Percentiles rank a stretch among this genome's conserved stretches.
phyloP scores from a whole-genome alignment of 2,888 invertebrate species.

The Therioaphis trifolii region DNA sequence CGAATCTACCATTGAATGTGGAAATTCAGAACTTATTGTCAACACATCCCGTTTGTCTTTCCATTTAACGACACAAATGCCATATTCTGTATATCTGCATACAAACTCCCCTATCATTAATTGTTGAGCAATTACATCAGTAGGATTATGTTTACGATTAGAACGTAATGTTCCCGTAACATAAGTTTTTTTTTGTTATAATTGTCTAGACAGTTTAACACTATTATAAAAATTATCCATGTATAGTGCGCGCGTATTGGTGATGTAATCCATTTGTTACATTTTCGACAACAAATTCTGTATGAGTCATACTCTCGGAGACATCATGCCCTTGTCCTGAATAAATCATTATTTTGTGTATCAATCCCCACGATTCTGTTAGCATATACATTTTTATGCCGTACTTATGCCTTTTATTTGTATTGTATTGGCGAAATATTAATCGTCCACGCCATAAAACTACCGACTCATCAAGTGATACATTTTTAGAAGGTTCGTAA shows the following conservation, averaged over 20 bases:
- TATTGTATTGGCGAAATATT: neutral
- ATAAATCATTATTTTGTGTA: neutral
- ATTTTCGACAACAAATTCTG: neutral
- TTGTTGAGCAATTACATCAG: too few species aligned
- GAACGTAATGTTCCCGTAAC: too few species aligned
- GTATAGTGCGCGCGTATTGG: neutral
- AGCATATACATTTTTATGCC: constrained; percentile 1
- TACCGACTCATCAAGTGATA: constrained; percentile 41
- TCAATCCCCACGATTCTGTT: neutral
- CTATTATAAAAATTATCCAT: too few species aligned
- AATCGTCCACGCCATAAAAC: neutral
- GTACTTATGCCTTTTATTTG: constrained; percentile 9
- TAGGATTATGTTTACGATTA: too few species aligned
- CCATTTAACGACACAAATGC: too few species aligned
- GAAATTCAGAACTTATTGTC: neutral
- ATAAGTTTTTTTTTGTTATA: too few species aligned
- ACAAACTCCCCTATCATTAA: too few species aligned
- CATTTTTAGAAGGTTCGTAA: constrained; percentile 16
- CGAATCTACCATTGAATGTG: neutral
- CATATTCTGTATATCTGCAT: too few species aligned
- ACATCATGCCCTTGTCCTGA: neutral
- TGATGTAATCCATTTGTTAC: neutral
- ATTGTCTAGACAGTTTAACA: too few species aligned
- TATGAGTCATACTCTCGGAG: neutral
- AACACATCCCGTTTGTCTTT: neutral